phyloP scores from a whole-genome alignment of 2,113 vertebrate species.

The Tretioscincus oriximinensis region DNA sequence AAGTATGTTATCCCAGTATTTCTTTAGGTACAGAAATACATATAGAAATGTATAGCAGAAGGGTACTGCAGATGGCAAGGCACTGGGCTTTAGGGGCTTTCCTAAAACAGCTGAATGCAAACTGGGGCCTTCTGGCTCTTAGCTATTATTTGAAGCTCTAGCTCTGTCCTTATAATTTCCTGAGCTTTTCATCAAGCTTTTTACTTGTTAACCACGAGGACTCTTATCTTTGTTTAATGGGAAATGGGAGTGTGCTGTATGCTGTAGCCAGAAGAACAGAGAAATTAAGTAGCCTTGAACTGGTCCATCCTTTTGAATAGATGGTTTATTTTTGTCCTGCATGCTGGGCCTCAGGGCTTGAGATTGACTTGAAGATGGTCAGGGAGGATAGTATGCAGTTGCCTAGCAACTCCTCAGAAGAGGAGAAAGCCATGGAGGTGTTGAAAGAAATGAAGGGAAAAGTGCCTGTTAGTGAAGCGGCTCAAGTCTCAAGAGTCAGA shows the following conservation, averaged over 20 bases:
- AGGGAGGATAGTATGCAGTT: slow-evolving; percentile 17
- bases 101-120: neutral
- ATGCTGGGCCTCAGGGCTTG: neutral
- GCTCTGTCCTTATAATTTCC: neutral
- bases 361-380: slow-evolving; percentile 22
- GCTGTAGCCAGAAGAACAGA: neutral
- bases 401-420: slow-evolving; percentile 16
- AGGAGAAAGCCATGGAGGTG: neutral
- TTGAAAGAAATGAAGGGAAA: neutral
- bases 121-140: neutral
- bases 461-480: neutral
- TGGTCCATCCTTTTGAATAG: neutral
- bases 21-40: neutral
- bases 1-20: neutral
- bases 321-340: slow-evolving; percentile 16
- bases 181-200: neutral
- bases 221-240: neutral
- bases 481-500: neutral
- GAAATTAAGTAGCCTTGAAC: neutral
- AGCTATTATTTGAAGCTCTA: neutral
- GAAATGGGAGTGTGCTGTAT: neutral
- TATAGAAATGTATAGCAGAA: neutral
- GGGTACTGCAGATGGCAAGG: neutral
- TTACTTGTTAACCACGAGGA: neutral
- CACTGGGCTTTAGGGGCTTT: neutral